phyloP scores from a whole-genome alignment of 2,797 vertebrate genomes.

The Sebastes minor region DNA sequence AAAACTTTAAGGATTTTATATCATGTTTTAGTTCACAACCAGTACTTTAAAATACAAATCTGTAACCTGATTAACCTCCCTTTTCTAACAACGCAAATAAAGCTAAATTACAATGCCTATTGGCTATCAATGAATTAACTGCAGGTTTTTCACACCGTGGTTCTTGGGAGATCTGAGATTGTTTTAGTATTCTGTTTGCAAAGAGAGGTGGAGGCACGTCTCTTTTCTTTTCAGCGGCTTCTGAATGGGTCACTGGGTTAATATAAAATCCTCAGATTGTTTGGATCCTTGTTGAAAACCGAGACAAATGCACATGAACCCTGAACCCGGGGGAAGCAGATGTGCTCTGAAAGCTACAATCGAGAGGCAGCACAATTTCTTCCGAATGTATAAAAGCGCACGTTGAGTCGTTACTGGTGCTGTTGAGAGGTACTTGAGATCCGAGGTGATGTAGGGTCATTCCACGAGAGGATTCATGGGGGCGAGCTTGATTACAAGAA shows the following conservation, averaged over 20 bases:
- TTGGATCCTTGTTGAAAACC: not conserved
- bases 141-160: not conserved
- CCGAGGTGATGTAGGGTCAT: not conserved
- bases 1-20: not conserved
- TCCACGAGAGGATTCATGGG: not conserved
- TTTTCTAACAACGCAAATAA: not conserved
- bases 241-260: not conserved
- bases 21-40: not conserved
- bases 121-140: not conserved
- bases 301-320: not conserved
- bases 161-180: not conserved
- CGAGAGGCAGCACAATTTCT: not conserved
- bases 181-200: conserved; percentile 2
- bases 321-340: not conserved
- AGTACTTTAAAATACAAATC: not conserved
- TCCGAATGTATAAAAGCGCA: not conserved
- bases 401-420: not conserved
- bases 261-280: not conserved
- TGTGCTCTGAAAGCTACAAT: not conserved
- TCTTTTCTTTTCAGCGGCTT: not conserved
- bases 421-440: conserved; percentile 1
- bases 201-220: not conserved
- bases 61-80: not conserved
- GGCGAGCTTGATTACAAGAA: not conserved
- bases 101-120: not conserved